Evolutionary conservation across 2,113 vertebrate species (phyloP).

Genomic region (Amazona guildingii): DNA sequence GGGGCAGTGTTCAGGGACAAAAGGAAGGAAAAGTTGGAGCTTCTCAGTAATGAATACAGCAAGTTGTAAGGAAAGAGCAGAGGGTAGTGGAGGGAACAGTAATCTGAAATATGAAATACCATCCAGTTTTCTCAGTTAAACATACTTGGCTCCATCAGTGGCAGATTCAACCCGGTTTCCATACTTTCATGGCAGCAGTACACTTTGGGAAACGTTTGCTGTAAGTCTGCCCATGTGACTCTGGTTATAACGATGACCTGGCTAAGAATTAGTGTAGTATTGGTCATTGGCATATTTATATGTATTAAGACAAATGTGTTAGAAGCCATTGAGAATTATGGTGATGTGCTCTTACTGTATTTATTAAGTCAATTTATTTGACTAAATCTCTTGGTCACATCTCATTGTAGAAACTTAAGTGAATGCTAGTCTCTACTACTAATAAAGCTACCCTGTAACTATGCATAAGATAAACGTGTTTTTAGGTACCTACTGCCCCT

Average conservation of each 20-base stretch:
- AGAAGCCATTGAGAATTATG: neutral
- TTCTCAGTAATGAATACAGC: neutral
- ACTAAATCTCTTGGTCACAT: neutral
- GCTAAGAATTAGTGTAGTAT: neutral
- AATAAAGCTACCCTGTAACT: neutral
- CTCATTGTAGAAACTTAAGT: neutral
- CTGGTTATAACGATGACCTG: neutral
- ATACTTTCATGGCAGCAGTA: neutral
- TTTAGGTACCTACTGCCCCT: neutral
- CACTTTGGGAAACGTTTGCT: neutral
- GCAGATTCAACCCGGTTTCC: neutral
- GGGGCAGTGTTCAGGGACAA: neutral
- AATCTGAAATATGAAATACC: neutral
- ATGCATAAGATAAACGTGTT: neutral
- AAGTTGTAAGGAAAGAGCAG: neutral
- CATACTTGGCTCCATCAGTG: neutral
- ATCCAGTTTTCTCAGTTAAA: neutral
- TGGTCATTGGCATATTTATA: neutral
- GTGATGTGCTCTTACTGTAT: neutral
- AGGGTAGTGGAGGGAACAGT: neutral
- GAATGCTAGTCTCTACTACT: neutral
- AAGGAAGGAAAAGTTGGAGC: neutral
- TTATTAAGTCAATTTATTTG: neutral
- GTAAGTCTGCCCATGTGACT: neutral
- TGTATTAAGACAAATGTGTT: neutral